Percentiles rank a stretch among this genome's conserved stretches.
These are phyloP conservation scores for Muntiacus reevesi DNA, from an alignment of 2,113 vertebrate species.

Conservation along the genomic window DNA sequence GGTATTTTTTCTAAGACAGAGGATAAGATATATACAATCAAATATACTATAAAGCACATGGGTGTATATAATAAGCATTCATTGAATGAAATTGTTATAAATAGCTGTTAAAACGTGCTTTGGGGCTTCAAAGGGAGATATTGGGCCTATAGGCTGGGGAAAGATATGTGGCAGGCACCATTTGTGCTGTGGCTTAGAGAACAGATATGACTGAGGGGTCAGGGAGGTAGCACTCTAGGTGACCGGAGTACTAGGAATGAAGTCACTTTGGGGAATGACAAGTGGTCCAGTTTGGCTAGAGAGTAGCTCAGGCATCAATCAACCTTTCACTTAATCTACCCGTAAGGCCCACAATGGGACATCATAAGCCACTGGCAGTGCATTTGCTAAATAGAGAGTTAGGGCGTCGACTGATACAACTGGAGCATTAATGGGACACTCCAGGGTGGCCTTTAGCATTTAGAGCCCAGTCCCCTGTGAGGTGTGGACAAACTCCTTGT, in stretches of 20 bases:
- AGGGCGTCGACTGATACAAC: accelerated
- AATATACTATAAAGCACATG: not conserved
- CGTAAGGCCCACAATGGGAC: too few species aligned
- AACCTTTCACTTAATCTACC: not conserved
- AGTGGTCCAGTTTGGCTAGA: not conserved
- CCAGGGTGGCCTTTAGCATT: not conserved
- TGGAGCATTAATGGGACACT: not conserved
- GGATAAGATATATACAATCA: not conserved
- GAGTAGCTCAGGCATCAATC: not conserved
- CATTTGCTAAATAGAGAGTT: not conserved
- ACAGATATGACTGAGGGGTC: not conserved
- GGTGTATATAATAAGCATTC: not conserved
- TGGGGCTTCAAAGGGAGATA: not conserved
- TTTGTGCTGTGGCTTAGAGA: not conserved
- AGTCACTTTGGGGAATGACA: not conserved
- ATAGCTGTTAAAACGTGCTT: not conserved
- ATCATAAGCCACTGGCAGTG: accelerated
- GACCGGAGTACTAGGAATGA: not conserved
- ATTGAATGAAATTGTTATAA: not conserved
- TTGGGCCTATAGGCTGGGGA: not conserved
- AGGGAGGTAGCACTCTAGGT: not conserved
- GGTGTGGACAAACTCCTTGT: not conserved
- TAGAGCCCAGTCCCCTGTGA: not conserved
- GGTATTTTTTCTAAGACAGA: not conserved
- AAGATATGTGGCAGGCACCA: not conserved